phyloP scores from a whole-genome alignment of 1,140 invertebrate genomes.

The Triops longicaudatus region DNA sequence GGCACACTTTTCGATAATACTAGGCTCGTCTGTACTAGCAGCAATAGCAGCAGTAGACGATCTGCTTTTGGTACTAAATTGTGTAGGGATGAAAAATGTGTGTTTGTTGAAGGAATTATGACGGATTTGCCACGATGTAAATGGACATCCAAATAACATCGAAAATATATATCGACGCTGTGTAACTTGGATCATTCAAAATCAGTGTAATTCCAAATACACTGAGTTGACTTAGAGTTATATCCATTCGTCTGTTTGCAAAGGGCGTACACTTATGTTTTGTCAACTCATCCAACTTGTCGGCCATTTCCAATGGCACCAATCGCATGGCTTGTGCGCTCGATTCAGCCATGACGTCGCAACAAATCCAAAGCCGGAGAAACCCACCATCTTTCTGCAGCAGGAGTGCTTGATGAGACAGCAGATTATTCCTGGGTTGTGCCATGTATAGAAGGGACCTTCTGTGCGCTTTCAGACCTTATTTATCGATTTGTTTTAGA shows the following conservation, averaged over 20 bases:
- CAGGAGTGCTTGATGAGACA: not conserved
- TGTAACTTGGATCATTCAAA: too few species aligned
- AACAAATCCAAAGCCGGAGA: not conserved
- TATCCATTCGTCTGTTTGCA: not conserved
- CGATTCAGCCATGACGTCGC: not conserved
- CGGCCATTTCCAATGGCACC: not conserved
- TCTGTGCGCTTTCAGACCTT: not conserved
- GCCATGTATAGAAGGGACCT: not conserved
- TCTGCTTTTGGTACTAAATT: too few species aligned
- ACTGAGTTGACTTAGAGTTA: not conserved
- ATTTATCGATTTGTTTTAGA: not conserved
- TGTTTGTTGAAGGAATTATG: too few species aligned
- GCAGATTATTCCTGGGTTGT: not conserved
- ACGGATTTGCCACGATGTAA: too few species aligned
- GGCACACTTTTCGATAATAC: too few species aligned
- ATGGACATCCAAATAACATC: too few species aligned
- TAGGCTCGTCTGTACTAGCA: too few species aligned
- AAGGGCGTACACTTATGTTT: not conserved
- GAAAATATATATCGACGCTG: too few species aligned
- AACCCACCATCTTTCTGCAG: not conserved
- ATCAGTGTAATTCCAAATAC: too few species aligned
- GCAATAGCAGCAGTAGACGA: too few species aligned
- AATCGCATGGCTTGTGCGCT: not conserved
- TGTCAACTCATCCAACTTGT: not conserved
- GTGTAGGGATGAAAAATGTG: too few species aligned